A percentile compares a stretch with the other conserved stretches of the same genome.
Conservation (phyloP, 2,797 vertebrate genomes). For the Eulemur albifrons region DNA sequence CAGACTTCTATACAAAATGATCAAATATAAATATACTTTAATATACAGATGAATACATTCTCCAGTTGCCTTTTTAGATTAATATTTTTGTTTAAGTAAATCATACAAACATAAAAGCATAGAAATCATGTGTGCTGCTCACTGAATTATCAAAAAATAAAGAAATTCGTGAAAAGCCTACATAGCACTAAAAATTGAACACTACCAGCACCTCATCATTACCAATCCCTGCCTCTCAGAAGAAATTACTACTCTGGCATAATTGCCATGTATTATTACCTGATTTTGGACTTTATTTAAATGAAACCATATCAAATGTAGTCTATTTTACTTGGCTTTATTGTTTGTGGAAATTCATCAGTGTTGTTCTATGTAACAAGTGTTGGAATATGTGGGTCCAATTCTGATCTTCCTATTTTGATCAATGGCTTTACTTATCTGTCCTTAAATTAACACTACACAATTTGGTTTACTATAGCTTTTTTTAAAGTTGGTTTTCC, state of each 20-base stretch:
- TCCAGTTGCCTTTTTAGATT: not conserved
- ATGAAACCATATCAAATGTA: not conserved
- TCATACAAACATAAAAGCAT: not conserved
- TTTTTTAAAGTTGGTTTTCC: not conserved
- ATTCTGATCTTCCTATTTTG: not conserved
- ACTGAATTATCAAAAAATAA: not conserved
- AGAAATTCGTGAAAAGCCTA: not conserved
- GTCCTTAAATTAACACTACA: not conserved
- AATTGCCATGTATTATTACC: not conserved
- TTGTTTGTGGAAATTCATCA: not conserved
- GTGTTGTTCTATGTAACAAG: not conserved
- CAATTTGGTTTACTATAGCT: not conserved
- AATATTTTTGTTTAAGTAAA: not conserved
- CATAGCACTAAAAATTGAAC: not conserved
- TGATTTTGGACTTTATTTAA: not conserved
- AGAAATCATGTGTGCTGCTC: not conserved
- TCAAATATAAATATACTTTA: not conserved
- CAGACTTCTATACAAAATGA: not conserved
- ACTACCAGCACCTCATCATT: not conserved
- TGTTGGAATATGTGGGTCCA: not conserved
- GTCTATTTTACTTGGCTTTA: not conserved
- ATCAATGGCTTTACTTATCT: not conserved
- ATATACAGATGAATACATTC: not conserved
- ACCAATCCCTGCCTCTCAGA: not conserved
- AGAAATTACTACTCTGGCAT: not conserved